Evolutionary conservation across 2,797 vertebrate species (phyloP), one percentile per base, ranked within the genome.

Genomic region (Premnoplex brunnescens): DNA sequence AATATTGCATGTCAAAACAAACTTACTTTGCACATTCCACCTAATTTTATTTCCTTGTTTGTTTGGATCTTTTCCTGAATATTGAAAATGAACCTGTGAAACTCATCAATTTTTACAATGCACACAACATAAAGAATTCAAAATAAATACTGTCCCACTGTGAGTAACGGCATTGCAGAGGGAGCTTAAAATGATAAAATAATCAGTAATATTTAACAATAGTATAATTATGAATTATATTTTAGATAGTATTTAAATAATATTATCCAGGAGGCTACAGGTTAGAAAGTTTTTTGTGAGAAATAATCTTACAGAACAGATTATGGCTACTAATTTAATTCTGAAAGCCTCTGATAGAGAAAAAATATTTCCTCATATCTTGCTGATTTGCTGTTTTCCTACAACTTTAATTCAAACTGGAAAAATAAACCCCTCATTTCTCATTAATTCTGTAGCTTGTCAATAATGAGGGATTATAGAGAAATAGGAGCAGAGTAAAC

Each of bases 1-100:
- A 91, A 56, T 90, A 91, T 75, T 72, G 10, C 32, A 49, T 32
- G 80, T 78, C 92, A 91, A 88, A 93, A 72, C 46, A 93, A 90
- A 91, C 41, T 79, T 49, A 87, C 51, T 90, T 78, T 43, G 80
- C 80, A 90, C 48, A 86, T 72, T 78, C 69, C 72, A 41, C 49
- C 30, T 80, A 28, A 52, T 63, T 88, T 87, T 91, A 78, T 92
- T 88, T 80, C 36, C 34, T 80, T 49, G n/a, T 72, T 89, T 76
- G 27, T 23, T 78, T 72, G 46, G 12, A 36, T n/a, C 24, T 46
- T 58, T 58, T 27, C 8, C 28, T 13, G 51, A 54, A 66, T 78
- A 46, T 17, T 60, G 30, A 67, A 94, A 94, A 54, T 4, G 20
- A 22, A 51, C 39, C 43, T 56, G 14, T 3, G 37, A 72, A 88